A percentile compares a stretch with the other conserved stretches of the same genome.
These are phyloP conservation scores for Leptinotarsa rubiginosa DNA, from an alignment of 2,888 invertebrate genomes.

Conservation along the genomic window DNA sequence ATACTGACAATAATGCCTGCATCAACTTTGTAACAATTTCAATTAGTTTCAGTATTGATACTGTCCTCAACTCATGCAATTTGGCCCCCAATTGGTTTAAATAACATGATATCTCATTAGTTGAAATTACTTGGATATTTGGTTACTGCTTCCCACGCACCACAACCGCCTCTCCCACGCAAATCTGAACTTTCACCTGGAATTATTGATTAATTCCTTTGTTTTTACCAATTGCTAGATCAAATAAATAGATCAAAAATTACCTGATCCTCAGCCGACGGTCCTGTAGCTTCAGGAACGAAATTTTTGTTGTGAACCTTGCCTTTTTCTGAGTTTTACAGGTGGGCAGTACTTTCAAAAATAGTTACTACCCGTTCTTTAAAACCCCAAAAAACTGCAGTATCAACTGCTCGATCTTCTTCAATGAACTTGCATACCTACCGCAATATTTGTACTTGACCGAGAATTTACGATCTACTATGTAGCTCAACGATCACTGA, in stretches of 20 bases:
- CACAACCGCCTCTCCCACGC: conserved; percentile 32
- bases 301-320: conserved; percentile 25
- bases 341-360: conserved; percentile 45
- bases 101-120: neutral
- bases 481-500: conserved; percentile 17
- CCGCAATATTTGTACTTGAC: conserved; percentile 16
- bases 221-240: neutral
- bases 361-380: conserved; percentile 45
- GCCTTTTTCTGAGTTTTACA: conserved; percentile 47
- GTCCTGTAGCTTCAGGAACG: neutral
- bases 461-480: conserved; percentile 17
- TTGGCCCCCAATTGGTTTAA: too few species aligned
- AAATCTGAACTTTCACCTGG: conserved; percentile 36
- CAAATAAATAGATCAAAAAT: conserved; percentile 18
- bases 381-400: conserved; percentile 45
- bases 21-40: too few species aligned
- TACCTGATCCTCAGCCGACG: neutral
- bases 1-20: too few species aligned
- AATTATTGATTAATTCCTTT: conserved; percentile 29
- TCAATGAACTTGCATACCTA: conserved; percentile 1
- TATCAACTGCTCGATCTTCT: conserved; percentile 1
- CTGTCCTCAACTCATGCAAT: too few species aligned
- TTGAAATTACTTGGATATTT: neutral
- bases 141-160: neutral
- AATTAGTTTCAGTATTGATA: too few species aligned